These are phyloP conservation scores for Chroicocephalus ridibundus DNA, from an alignment of 2,113 vertebrate genomes.

Conservation along the genomic window DNA sequence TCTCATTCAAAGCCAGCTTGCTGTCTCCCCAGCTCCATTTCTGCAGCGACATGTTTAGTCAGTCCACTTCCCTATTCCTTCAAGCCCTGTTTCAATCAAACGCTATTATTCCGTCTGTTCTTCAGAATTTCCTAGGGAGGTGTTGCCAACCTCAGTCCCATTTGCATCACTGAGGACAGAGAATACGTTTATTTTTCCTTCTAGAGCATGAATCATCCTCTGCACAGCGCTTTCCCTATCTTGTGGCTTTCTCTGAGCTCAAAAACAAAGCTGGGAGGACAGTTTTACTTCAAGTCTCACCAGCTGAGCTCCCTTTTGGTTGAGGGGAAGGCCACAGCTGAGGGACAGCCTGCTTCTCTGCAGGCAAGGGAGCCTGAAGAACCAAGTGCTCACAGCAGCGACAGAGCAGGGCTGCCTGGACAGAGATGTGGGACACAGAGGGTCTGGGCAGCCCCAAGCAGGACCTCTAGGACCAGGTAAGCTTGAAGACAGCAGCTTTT, in stretches of 20 bases:
- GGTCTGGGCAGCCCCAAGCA: neutral
- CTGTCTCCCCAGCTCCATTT: neutral
- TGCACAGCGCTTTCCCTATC: neutral
- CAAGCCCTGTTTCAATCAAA: neutral
- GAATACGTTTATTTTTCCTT: neutral
- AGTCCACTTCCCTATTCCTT: neutral
- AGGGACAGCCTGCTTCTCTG: neutral
- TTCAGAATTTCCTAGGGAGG: neutral
- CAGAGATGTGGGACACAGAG: neutral
- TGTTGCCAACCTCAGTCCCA: neutral
- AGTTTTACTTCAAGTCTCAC: neutral
- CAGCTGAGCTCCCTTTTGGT: neutral
- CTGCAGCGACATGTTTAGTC: neutral
- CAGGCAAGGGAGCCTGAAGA: neutral
- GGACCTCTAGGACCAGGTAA: neutral
- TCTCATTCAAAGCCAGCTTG: neutral
- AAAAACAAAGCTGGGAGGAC: neutral
- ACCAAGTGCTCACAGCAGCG: neutral
- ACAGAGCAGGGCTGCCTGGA: neutral
- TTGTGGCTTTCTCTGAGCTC: neutral
- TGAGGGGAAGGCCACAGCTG: neutral
- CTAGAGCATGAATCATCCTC: neutral
- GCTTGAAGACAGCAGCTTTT: neutral
- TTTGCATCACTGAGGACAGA: neutral
- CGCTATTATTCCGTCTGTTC: neutral